A percentile compares a stretch with the other conserved stretches of the same genome.
phyloP scores from a whole-genome alignment of 2,888 invertebrate genomes.

The Cerceris ruficornis region DNA sequence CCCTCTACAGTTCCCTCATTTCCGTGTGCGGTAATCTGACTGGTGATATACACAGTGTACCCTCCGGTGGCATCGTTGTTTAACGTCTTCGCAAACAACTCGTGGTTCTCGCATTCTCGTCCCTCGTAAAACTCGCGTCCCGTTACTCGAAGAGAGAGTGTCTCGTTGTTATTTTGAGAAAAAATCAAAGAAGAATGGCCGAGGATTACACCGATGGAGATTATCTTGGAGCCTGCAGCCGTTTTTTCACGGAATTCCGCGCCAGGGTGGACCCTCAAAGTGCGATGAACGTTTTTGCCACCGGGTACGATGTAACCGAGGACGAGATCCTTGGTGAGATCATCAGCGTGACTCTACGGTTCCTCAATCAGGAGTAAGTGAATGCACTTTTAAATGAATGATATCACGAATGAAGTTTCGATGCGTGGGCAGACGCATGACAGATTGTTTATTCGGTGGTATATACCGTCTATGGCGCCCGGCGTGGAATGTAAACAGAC shows the following conservation, averaged over 20 bases:
- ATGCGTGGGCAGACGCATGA: conserved; percentile 21
- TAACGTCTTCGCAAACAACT: conserved; percentile 23
- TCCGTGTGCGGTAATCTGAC: conserved; percentile 30
- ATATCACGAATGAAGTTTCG: neutral
- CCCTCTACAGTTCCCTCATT: conserved; percentile 15
- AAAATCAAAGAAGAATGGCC: conserved; percentile 73
- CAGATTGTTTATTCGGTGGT: conserved; percentile 41
- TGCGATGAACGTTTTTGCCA: conserved; percentile 89
- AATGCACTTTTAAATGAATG: conserved; percentile 8
- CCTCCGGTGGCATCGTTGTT: conserved; percentile 5
- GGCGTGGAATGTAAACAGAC: conserved; percentile 44
- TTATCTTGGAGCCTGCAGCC: conserved; percentile 87
- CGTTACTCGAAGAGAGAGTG: neutral
- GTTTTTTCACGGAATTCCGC: conserved; percentile 89
- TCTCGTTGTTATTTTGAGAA: neutral
- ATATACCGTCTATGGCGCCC: conserved; percentile 35
- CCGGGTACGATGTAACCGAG: conserved; percentile 87
- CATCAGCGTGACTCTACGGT: conserved; percentile 89
- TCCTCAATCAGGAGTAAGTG: conserved; percentile 89
- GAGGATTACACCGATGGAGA: conserved; percentile 83
- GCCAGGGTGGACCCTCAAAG: conserved; percentile 87
- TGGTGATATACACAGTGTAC: neutral
- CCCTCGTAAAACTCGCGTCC: neutral
- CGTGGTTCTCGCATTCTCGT: neutral
- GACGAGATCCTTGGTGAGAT: conserved; percentile 89